Percentiles rank a stretch among this genome's conserved stretches.
Conservation (phyloP, 2,113 vertebrate genomes). For the Macquaria ambigua region DNA sequence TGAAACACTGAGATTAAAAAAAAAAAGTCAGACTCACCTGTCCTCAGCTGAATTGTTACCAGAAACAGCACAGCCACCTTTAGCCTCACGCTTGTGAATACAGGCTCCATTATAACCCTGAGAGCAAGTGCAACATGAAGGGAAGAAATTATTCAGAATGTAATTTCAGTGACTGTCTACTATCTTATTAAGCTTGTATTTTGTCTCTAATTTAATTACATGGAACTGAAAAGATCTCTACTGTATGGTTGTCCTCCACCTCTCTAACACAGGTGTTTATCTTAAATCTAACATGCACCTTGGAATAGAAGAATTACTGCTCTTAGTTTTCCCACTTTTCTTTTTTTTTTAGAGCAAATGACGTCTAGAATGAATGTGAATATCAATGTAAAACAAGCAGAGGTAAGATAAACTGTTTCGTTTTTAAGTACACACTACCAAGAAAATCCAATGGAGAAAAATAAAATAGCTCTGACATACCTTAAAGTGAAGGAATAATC, state of each 20-base stretch:
- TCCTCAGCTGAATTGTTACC: conserved; percentile 53
- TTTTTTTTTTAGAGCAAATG: background rate
- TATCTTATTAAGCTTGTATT: conserved; percentile 3
- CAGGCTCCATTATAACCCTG: conserved; percentile 65
- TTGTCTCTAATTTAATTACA: background rate
- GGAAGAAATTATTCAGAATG: background rate
- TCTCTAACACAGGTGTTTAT: background rate
- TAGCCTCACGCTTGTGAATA: conserved; percentile 21
- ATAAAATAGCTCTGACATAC: conserved; percentile 46
- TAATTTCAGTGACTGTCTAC: background rate
- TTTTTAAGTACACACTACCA: background rate
- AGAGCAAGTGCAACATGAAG: background rate
- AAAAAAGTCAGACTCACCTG: conserved; percentile 72
- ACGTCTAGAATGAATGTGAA: conserved; percentile 7
- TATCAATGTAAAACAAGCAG: conserved; percentile 11
- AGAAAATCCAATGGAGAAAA: conserved; percentile 13
- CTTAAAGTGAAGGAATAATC: conserved; percentile 57
- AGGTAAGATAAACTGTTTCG: background rate
- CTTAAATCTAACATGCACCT: background rate
- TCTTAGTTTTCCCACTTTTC: background rate
- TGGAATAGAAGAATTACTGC: background rate
- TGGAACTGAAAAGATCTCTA: background rate
- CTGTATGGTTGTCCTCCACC: background rate
- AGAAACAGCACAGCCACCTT: conserved; percentile 60
- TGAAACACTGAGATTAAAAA: background rate